A percentile compares a stretch with the other conserved stretches of the same genome.
These are phyloP conservation scores for Melanotaenia pygmaea DNA, from an alignment of 2,797 vertebrate genomes.

Conservation along the genomic window DNA sequence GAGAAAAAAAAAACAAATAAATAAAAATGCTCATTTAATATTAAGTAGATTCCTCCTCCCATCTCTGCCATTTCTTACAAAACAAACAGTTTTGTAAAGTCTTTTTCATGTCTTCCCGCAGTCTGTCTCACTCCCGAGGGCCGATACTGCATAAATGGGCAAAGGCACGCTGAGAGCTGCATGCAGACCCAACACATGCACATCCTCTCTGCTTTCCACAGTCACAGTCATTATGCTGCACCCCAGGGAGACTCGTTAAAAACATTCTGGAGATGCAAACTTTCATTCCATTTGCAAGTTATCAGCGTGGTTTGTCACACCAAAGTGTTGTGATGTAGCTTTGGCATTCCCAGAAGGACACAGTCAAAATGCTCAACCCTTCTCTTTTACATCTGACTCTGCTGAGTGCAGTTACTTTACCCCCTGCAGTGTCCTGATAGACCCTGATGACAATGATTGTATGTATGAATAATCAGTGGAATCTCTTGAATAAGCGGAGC, in stretches of 20 bases:
- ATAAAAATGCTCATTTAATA: conserved; percentile 45
- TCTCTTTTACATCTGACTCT: conserved; percentile 21
- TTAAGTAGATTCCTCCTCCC: conserved; percentile 55
- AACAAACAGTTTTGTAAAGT: conserved; percentile 73
- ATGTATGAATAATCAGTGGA: conserved; percentile 35
- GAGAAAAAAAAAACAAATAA: too few relatives aligned
- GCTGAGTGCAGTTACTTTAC: conserved; percentile 25
- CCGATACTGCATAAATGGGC: conserved; percentile 67
- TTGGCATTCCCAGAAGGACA: conserved; percentile 43
- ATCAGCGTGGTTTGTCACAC: conserved; percentile 72
- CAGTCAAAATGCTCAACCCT: conserved; percentile 51
- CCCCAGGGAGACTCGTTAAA: conserved; percentile 78
- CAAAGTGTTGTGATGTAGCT: conserved; percentile 73
- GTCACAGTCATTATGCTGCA: conserved; percentile 69
- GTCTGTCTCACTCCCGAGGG: conserved; percentile 66
- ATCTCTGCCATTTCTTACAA: conserved; percentile 52
- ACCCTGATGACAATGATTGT: conserved; percentile 41
- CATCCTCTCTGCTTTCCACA: conserved; percentile 34
- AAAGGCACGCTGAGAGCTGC: conserved; percentile 64
- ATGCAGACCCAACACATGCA: conserved; percentile 51
- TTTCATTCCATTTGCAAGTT: conserved; percentile 77
- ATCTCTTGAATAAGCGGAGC: conserved; percentile 29
- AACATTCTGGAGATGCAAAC: conserved; percentile 77
- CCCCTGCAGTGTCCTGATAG: conserved; percentile 28
- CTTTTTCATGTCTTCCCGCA: conserved; percentile 63